A percentile compares a stretch with the other conserved stretches of the same genome.
These are phyloP conservation scores for Drosophila lacertosa DNA, from an alignment of 1,140 invertebrate genomes.

Conservation along the genomic window DNA sequence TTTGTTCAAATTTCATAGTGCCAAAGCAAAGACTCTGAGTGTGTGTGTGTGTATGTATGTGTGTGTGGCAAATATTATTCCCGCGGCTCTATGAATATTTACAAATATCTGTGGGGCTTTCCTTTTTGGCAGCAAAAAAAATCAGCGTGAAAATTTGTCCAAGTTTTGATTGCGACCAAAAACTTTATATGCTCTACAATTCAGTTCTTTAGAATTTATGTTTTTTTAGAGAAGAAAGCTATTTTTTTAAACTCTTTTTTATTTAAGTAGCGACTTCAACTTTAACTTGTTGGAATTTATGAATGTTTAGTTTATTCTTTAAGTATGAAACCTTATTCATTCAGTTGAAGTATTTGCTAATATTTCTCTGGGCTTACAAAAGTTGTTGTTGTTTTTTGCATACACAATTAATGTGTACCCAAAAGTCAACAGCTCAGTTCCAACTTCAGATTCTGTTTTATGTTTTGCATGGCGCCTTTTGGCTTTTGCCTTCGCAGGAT, in stretches of 20 bases:
- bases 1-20: constrained; percentile 28
- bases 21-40: background rate
- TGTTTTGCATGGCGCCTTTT: constrained; percentile 5
- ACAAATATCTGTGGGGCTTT: constrained; percentile 25
- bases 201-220: no score
- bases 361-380: background rate
- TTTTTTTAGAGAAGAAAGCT: no score
- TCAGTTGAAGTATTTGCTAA: background rate
- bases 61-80: constrained; percentile 10
- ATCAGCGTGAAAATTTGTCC: constrained; percentile 4
- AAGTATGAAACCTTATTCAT: background rate
- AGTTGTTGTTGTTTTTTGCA: no score
- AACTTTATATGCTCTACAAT: constrained; percentile 4
- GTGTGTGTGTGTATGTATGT: background rate
- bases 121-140: constrained; percentile 6
- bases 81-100: constrained; percentile 39
- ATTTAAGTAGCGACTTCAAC: no score
- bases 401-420: background rate
- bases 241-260: no score
- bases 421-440: background rate
- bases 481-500: constrained; percentile 7
- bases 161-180: background rate
- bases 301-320: no score
- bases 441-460: constrained; percentile 13
- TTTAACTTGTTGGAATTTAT: no score